Percentiles rank a stretch among this genome's conserved stretches.
These are phyloP conservation scores for Schmidtea mediterranea DNA, from an alignment of 1,140 invertebrate species.

Conservation along the genomic window DNA sequence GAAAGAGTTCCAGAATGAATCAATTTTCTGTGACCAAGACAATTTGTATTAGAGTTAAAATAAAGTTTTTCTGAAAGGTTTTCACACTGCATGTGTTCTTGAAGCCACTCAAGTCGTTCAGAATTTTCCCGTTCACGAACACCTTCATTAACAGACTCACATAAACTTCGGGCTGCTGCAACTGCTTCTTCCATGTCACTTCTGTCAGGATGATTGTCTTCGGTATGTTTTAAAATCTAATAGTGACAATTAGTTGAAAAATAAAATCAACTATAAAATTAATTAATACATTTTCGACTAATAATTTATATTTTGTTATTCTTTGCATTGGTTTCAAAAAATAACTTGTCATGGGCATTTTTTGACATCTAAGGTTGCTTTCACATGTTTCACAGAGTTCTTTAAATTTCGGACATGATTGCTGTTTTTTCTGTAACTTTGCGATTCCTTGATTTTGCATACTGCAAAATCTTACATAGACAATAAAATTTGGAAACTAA, in stretches of 20 bases:
- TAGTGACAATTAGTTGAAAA: too few species aligned
- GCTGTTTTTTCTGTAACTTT: background rate
- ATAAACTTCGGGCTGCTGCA: slow-evolving; percentile 40
- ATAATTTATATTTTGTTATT: slow-evolving; percentile 56
- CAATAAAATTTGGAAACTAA: slow-evolving; percentile 44
- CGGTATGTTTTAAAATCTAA: slow-evolving; percentile 43
- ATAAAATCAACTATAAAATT: slow-evolving; percentile 13
- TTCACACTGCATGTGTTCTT: slow-evolving; percentile 34
- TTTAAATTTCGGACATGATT: background rate
- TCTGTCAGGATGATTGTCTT: slow-evolving; percentile 39
- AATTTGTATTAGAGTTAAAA: slow-evolving; percentile 55
- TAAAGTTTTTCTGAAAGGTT: slow-evolving; percentile 38
- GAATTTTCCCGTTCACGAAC: slow-evolving; percentile 50
- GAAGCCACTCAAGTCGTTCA: slow-evolving; percentile 47
- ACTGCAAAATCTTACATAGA: slow-evolving; percentile 52
- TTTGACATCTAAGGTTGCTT: slow-evolving; percentile 37
- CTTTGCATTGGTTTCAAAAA: slow-evolving; percentile 60
- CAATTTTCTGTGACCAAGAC: slow-evolving; percentile 42
- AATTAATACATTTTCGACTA: slow-evolving; percentile 39
- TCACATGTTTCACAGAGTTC: slow-evolving; percentile 30
- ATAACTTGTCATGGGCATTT: slow-evolving; percentile 47
- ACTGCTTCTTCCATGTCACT: slow-evolving; percentile 41
- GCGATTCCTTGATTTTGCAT: slow-evolving; percentile 45
- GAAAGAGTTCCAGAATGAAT: slow-evolving; percentile 41
- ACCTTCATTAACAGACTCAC: slow-evolving; percentile 49